Percentiles rank a stretch among this genome's conserved stretches.
Conservation (phyloP, 2,797 vertebrate species). For the Lutra lutra region DNA sequence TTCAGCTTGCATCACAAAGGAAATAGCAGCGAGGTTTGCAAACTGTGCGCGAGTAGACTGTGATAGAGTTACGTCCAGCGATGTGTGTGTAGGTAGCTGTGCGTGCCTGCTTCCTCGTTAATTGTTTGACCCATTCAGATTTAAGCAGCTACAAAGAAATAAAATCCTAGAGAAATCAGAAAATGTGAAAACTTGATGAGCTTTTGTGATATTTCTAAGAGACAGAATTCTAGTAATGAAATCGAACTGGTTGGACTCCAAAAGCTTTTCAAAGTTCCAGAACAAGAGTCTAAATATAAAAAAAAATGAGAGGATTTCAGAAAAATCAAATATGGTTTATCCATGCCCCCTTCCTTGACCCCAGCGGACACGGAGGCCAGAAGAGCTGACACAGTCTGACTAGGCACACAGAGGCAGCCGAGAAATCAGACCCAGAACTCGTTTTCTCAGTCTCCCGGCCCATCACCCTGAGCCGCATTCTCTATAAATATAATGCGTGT, state of each 20-base stretch:
- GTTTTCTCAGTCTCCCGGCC: background rate
- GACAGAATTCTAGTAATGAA: slow-evolving; percentile 22
- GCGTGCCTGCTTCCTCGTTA: background rate
- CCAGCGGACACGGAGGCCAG: background rate
- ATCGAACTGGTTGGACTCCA: background rate
- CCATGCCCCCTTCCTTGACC: background rate
- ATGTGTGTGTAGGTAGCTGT: too few species aligned
- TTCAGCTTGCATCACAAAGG: background rate
- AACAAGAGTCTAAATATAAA: background rate
- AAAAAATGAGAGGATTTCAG: background rate
- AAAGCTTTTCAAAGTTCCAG: slow-evolving; percentile 2
- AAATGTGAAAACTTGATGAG: background rate
- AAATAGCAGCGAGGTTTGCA: background rate
- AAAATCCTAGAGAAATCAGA: background rate
- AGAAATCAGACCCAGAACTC: background rate
- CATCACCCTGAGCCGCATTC: accelerated
- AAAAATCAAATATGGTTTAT: background rate
- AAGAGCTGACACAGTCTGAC: accelerated
- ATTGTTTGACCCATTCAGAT: background rate
- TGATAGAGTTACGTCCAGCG: background rate
- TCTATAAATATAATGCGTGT: accelerated
- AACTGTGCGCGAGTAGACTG: background rate
- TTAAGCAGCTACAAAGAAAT: slow-evolving; percentile 2
- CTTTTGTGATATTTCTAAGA: slow-evolving; percentile 12
- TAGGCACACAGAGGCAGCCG: background rate